A percentile compares a stretch with the other conserved stretches of the same genome.
Evolutionary conservation across 2,113 vertebrate species (phyloP).

Genomic region (Austrofundulus limnaeus): DNA sequence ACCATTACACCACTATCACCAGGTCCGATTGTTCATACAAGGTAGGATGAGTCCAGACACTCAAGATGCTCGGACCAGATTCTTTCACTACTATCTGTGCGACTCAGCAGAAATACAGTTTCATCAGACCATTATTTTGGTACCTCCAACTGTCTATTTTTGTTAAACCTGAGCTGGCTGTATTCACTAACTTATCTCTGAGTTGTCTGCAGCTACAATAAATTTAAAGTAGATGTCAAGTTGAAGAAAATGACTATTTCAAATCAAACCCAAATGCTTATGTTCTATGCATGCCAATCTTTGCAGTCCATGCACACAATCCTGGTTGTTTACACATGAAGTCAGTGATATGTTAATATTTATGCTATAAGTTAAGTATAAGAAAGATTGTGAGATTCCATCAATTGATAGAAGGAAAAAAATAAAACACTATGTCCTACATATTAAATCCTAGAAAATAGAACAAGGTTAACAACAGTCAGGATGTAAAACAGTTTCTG

Average conservation of each 20-base stretch:
- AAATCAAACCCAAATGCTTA: not conserved
- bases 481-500: not conserved
- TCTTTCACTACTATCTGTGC: not conserved
- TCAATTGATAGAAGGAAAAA: not conserved
- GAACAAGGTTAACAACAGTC: not conserved
- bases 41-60: not conserved
- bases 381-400: not conserved
- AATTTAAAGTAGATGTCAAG: not conserved
- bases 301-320: not conserved
- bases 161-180: not conserved
- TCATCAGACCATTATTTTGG: not conserved
- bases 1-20: constrained; percentile 6
- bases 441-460: no score
- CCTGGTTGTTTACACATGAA: not conserved
- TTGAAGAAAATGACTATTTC: no score
- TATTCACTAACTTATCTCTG: not conserved
- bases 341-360: not conserved
- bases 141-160: not conserved
- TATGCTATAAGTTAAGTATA: not conserved
- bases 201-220: not conserved
- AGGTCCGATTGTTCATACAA: not conserved
- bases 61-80: not conserved
- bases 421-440: not conserved
- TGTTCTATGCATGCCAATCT: not conserved
- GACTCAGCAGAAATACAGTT: not conserved